These are phyloP conservation scores for rat (Rattus norvegicus) DNA, from an alignment of 2,113 vertebrate species.

Conservation along the genomic window GRCr8 NC_086025.1:1937001-1937500, in stretches of 20 bases:
- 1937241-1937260: neutral
- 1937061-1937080: too few relatives aligned
- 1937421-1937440: constrained; percentile 25
- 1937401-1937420: neutral
- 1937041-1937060: constrained; percentile 3
- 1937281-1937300: neutral
- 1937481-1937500: neutral
- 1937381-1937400: neutral
- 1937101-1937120: too few relatives aligned
- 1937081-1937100: too few relatives aligned
- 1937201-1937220: neutral
- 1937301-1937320: neutral
- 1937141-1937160: too few relatives aligned
- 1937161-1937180: neutral
- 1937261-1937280: neutral
- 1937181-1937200: constrained; percentile 34
- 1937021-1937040: constrained; percentile 10
- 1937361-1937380: constrained; percentile 12
- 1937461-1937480: neutral
- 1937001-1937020: neutral
- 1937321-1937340: neutral
- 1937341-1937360: neutral
- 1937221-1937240: neutral
- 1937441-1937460: constrained; percentile 32
- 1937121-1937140: too few relatives aligned